Evolutionary conservation across 2,888 invertebrate species (phyloP), one percentile per base, ranked within the genome.

Genomic region (Clivina fossor): DNA sequence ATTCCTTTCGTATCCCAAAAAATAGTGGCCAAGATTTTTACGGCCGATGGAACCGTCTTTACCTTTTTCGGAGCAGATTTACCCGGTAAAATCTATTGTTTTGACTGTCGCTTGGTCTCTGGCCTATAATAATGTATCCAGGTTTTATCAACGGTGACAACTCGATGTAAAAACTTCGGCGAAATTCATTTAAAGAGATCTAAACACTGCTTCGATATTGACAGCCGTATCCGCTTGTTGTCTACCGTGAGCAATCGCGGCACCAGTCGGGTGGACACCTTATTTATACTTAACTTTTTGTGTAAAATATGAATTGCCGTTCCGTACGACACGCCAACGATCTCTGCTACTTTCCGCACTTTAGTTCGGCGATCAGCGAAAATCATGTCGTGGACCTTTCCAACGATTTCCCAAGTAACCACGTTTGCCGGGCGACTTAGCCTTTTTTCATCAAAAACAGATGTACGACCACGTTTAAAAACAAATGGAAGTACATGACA

Each of bases 401-500:
- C 51, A 47, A 60, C 56, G 48, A 50, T 60, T 38, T 62, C 60
- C 41, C 57, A 51, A 40, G 55, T 61, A 19, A 60, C 60, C 60
- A 48, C 55, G 56, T 57, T 56, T 55, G 55, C 50, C 37, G 56
- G 48, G 41, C 4, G 57, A 48, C 46, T 19, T 35, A 26, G 46
- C 47, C 43, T 28, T 16, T 60, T 33, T 51, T 56, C 59, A 26
- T 55, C 56, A 56, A 13, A 15, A 33, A 49, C 43, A 37, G 37
- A 58, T 1, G 26, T 58, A 58, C 50, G 57, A 38, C 50, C 58
- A 62, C 59, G 61, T 56, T 60, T 57, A 56, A 61, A 57, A n/a
- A n/a, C n/a, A n/a, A n/a, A n/a, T n/a, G n/a, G n/a, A n/a, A n/a
- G n/a, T n/a, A n/a, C n/a, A n/a, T n/a, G n/a, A n/a, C n/a, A n/a